Evolutionary conservation across 2,888 invertebrate genomes (phyloP), one percentile per base, ranked within the genome.

Genomic region (Napeogenes sylphis): DNA sequence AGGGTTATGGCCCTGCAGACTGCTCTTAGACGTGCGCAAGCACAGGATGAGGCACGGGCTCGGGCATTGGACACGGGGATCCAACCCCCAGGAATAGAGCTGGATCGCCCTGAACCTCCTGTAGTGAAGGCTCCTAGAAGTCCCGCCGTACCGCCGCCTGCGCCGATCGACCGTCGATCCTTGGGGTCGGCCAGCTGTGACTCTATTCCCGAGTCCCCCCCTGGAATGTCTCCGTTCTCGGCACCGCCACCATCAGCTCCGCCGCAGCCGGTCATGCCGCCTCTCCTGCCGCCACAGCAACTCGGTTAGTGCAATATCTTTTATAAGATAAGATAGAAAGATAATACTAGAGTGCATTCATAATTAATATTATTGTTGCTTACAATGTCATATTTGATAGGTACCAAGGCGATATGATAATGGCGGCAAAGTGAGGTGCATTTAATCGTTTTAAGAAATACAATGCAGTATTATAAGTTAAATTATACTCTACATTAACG

Each of bases 1-100:
- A 91, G 95, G 21, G 95, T 97, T 63, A 98, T 97, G 97, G 97
- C 97, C 64, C 88, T 92, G 77, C 96, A 97, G 89, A 97, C 97
- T 35, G 97, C 97, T 0, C 80, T 95, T 70, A 85, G 96, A 57
- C 92, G 97, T 58, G 96, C 96, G 55, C 95, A 96, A 82, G 95
- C 95, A 59, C 96, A 96, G 87, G 97, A 97, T 78, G 96, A 96
- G 80, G 93, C 93, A 58, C 83, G 93, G 4, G 91, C 92, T 69
- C 81, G 93, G 2, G 83, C 91, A 2, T 67, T 77, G 58, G 86
- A 89, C 32, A 73, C 85, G 45, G 90, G 91, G n/a, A 72, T 87
- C 66, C 90, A 85, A 47, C 78, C 78, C 56, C 85, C 73, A 64
- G 86, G 85, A 0, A 64, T 83, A 2, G 92, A 83, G 81, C 78